These are phyloP conservation scores for Atta cephalotes DNA, from an alignment of 1,140 invertebrate genomes.

Conservation along the genomic window DNA sequence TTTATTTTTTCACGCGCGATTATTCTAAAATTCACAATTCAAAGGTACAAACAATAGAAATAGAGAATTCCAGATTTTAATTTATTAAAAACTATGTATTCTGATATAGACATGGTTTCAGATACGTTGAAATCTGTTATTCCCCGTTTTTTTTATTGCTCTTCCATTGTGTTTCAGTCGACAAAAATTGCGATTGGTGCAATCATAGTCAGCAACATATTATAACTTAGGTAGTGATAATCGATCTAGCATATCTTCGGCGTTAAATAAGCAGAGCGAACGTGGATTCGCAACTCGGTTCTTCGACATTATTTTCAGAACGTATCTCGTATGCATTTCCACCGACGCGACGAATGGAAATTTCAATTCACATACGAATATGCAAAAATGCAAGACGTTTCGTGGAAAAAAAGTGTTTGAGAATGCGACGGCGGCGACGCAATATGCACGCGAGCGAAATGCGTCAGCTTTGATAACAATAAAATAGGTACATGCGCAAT, in stretches of 20 bases:
- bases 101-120: too few species aligned
- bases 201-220: conserved; percentile 54
- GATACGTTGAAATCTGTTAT: too few species aligned
- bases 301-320: conserved; percentile 30
- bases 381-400: neutral
- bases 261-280: conserved; percentile 61
- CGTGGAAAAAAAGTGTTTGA: neutral
- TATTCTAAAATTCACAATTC: neutral
- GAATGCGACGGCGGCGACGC: neutral
- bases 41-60: too few species aligned
- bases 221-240: conserved; percentile 62
- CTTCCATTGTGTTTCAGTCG: too few species aligned
- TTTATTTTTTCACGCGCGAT: neutral
- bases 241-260: conserved; percentile 65
- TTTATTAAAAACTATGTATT: too few species aligned
- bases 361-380: neutral
- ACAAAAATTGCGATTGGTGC: conserved; percentile 48
- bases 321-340: conserved; percentile 36
- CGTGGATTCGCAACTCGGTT: conserved; percentile 6
- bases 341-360: neutral
- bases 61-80: too few species aligned
- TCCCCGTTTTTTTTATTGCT: too few species aligned
- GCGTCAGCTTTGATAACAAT: neutral
- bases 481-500: neutral
- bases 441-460: neutral